A percentile compares a stretch with the other conserved stretches of the same genome.
Evolutionary conservation across 2,113 vertebrate genomes (phyloP).

Genomic region (Phocoena phocoena): DNA sequence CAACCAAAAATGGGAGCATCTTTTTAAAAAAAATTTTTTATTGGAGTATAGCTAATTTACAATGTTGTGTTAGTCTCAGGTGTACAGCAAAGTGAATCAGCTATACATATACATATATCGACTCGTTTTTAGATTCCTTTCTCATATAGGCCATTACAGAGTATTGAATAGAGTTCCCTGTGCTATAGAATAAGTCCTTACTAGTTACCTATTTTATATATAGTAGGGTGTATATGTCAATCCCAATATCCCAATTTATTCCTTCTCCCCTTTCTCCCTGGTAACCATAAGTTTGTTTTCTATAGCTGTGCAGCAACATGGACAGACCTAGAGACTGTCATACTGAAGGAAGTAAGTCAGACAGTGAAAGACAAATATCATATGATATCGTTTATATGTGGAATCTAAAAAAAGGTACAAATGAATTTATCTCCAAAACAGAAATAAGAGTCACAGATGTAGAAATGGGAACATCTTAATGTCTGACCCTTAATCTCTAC

Average conservation of each 20-base stretch:
- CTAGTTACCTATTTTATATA: background rate
- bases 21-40: background rate
- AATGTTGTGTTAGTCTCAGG: background rate
- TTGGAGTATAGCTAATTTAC: background rate
- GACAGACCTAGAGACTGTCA: background rate
- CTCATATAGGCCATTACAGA: background rate
- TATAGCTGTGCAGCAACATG: background rate
- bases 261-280: background rate
- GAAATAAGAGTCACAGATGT: background rate
- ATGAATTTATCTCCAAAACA: background rate
- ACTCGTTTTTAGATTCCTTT: background rate
- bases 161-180: background rate
- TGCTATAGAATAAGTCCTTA: background rate
- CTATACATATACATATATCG: background rate
- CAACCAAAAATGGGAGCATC: rapidly evolving
- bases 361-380: too few relatives aligned
- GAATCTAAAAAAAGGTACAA: background rate
- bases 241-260: background rate
- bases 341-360: background rate
- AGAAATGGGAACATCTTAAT: background rate
- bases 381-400: background rate
- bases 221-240: background rate
- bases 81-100: background rate
- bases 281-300: background rate
- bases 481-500: background rate